Evolutionary conservation across 1,140 invertebrate genomes (phyloP).

Genomic region (Rhizoglyphus robini): DNA sequence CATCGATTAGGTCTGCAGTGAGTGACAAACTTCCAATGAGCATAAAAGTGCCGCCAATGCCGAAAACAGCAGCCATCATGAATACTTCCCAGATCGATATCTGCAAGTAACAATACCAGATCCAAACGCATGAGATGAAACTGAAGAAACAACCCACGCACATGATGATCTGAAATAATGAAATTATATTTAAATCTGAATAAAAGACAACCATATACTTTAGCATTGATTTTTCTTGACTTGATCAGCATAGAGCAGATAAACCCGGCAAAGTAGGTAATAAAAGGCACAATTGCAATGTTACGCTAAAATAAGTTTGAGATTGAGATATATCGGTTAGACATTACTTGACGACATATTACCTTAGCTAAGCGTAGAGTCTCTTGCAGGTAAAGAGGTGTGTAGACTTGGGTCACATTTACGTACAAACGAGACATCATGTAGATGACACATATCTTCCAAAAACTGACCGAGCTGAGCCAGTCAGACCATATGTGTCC

Average conservation of each 20-base stretch:
- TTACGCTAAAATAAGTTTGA: conserved; percentile 19
- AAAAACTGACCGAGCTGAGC: background rate
- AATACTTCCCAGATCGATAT: background rate
- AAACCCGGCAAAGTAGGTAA: background rate
- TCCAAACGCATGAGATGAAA: background rate
- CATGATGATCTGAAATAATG: conserved; percentile 21
- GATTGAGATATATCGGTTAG: too few species aligned
- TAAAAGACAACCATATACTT: background rate
- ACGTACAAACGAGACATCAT: background rate
- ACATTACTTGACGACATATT: too few species aligned
- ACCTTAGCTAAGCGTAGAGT: background rate
- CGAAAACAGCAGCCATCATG: background rate
- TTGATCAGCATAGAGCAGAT: background rate
- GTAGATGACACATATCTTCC: background rate
- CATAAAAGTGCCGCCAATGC: background rate
- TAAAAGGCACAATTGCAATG: conserved; percentile 1
- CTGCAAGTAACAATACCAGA: background rate
- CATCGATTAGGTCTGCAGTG: background rate
- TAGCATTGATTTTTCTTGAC: background rate
- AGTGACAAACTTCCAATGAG: background rate
- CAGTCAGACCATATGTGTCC: background rate
- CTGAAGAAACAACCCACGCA: background rate
- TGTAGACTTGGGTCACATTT: background rate
- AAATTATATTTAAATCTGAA: conserved; percentile 21
- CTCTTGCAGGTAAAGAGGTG: background rate